Base-by-base conservation (phyloP, 2,113 vertebrate genomes). In the Cynoglossus semilaevis region DNA sequence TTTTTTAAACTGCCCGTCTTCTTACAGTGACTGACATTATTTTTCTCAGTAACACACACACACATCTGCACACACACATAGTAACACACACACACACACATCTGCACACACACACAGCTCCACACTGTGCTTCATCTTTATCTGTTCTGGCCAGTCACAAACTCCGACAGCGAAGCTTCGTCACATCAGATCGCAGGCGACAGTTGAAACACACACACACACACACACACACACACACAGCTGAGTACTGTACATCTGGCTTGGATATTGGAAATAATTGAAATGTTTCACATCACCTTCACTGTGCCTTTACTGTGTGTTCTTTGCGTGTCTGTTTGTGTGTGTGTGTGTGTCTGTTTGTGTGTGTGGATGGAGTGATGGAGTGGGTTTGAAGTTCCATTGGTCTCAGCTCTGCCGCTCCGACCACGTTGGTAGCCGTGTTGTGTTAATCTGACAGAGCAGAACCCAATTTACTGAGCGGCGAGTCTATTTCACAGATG, bases 401-500 rank as follows among this genome's bases (percentile, higher is more conserved):
- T 62, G 60, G 74, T 64, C 60, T 71, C 68, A 67, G 74, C 62
- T 63, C 61, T 65, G 47, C 60, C 64, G 62, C 60, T 72, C 77
- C 62, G 51, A 58, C 74, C 60, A 18, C 59, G 80, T 83, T 87
- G 82, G 70, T 78, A 77, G 74, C 78, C 18, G 64, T 76, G 77
- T 80, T 85, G 64, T 80, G 73, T 80, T 85, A 81, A 87, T 84
- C 81, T 77, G 72, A 77, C 65, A 73, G 77, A 77, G 85, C 85
- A 80, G 65, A 77, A 82, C 67, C 67, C 85, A 85, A 80, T 87
- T 84, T 85, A 80, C 60, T 67, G 67, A 80, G 54, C 82, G 47
- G 60, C 45, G 44, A 80, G 77, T 85, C 81, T 83, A 83, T 83
- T 85, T 80, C 85, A 85, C 81, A 87, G 74, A 72, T 83, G 76